These are phyloP conservation scores for Toxostoma redivivum DNA, from an alignment of 2,113 vertebrate genomes.

Conservation along the genomic window DNA sequence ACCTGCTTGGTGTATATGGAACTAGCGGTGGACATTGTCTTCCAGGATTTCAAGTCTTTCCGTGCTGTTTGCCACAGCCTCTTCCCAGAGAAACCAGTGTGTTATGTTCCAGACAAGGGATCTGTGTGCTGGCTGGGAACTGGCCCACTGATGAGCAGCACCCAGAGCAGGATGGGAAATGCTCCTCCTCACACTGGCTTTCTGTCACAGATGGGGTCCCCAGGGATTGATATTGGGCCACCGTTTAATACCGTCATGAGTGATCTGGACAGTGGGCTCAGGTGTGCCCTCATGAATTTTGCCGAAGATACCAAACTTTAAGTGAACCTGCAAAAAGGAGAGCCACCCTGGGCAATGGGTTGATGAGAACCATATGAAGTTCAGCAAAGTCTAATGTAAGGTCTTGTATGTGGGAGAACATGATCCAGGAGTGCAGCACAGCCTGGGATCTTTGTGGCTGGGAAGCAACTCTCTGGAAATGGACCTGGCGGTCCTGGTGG, in stretches of 20 bases:
- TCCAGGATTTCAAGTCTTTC: neutral
- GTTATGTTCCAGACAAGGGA: accelerated
- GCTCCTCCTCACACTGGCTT: neutral
- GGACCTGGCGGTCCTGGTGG: neutral
- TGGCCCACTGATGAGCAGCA: neutral
- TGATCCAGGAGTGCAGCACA: neutral
- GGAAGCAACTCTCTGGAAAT: neutral
- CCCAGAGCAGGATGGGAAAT: neutral
- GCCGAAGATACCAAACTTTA: neutral
- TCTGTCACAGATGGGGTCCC: neutral
- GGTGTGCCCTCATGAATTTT: neutral
- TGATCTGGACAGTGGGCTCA: neutral
- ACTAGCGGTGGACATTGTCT: neutral
- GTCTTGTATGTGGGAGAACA: neutral
- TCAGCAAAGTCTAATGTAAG: neutral
- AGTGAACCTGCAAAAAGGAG: neutral
- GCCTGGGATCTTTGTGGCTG: neutral
- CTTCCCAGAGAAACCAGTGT: neutral
- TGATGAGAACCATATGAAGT: neutral
- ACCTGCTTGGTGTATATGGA: neutral
- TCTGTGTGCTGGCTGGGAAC: neutral
- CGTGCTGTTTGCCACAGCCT: accelerated
- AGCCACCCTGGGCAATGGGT: neutral
- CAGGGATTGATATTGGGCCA: accelerated
- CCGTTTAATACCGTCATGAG: neutral